Evolutionary conservation across 30 jellyfish, hydroid and myxozoan genomes (phyloP), one percentile per base, ranked within the genome.

Genomic region (Rhopilema esculentum): DNA sequence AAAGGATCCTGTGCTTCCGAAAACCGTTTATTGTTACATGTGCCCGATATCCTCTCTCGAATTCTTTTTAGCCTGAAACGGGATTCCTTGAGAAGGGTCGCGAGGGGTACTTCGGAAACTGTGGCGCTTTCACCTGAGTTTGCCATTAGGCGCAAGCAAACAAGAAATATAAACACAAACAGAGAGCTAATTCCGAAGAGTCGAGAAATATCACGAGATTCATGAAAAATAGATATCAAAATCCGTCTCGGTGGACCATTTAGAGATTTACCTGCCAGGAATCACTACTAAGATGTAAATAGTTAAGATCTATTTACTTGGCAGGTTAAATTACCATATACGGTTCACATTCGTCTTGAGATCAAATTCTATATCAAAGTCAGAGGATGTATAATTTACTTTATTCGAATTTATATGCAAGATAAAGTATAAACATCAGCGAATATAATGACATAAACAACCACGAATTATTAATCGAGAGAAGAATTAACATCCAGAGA

Each of bases 71-170:
- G 18, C 33, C 22, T 18, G 32, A 66, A 66, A 66, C 51, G 49
- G 77, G 33, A 66, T 28, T 66, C 77, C 50, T 65, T 65, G 75
- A 57, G 20, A 18, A 26, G 70, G 22, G 70, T 26, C 22, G 70
- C 26, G 20, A 27, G 29, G 32, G 75, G 75, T 40, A 40, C 48
- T 65, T 29, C 20, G 75, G 28, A 29, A 18, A 4, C 15, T 0
- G 75, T 65, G 75, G 75, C 75, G 75, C 75, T 65, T 65, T 65
- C 75, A 27, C 75, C 75, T 29, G 17, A 28, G 12, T 6, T 40
- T 40, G 57, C 12, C 57, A 40, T 40, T 40, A 40, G 12, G 57
- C 9, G 57, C 57, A 40, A 40, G 12, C 12, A 40, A 2, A 40
- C 57, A 40, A 12, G 57, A 40, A 40, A 40, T 40, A n/a, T n/a